phyloP scores from a whole-genome alignment of 2,888 invertebrate species.

The Cheilosia variabilis region DNA sequence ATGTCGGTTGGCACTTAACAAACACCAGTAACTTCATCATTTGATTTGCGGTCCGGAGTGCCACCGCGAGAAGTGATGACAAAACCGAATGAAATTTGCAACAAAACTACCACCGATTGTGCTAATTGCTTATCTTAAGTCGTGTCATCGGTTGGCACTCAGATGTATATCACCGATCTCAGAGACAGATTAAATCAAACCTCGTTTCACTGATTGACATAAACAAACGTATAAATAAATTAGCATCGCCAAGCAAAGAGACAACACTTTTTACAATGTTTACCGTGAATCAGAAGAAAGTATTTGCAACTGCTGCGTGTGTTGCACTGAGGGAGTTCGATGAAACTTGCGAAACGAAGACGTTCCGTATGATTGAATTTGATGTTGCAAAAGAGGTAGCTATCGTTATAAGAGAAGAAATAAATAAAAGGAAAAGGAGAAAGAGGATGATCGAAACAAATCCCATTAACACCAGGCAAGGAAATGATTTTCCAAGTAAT shows the following conservation, averaged over 20 bases:
- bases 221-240: neutral
- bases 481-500: neutral
- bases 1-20: neutral
- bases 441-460: neutral
- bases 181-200: conserved; percentile 42
- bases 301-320: neutral
- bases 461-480: neutral
- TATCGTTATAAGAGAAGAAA: neutral
- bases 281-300: neutral
- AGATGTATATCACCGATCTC: conserved; percentile 6
- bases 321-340: neutral
- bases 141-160: neutral
- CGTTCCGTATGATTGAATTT: neutral
- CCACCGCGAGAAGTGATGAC: neutral
- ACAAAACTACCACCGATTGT: neutral
- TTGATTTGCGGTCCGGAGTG: neutral
- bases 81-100: conserved; percentile 1
- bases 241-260: neutral
- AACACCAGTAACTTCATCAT: neutral
- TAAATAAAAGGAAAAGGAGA: neutral
- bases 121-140: neutral
- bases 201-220: conserved; percentile 14
- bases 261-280: too few species aligned
- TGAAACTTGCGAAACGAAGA: neutral
- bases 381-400: neutral